These are phyloP conservation scores for Hyphantria cunea DNA, from an alignment of 1,140 invertebrate species.

Conservation along the genomic window DNA sequence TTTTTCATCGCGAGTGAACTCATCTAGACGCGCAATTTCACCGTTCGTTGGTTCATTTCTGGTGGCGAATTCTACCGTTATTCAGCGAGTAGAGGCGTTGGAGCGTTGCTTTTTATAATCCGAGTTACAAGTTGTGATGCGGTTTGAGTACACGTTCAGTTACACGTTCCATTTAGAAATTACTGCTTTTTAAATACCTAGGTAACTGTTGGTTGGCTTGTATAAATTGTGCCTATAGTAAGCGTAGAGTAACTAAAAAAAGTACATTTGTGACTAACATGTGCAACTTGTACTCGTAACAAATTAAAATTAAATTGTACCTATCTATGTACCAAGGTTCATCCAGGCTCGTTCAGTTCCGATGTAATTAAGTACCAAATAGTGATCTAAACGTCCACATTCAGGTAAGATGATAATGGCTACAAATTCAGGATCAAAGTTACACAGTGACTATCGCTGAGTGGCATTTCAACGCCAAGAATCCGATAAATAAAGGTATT, in stretches of 20 bases:
- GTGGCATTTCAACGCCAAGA: neutral
- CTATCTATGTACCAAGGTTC: too few relatives aligned
- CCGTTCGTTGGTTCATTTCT: slow-evolving; percentile 38
- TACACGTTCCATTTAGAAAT: too few relatives aligned
- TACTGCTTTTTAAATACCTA: too few relatives aligned
- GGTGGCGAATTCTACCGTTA: slow-evolving; percentile 27
- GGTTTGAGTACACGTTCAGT: slow-evolving; percentile 2
- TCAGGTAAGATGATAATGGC: neutral
- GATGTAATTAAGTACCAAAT: too few relatives aligned
- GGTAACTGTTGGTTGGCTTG: too few relatives aligned
- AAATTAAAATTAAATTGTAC: too few relatives aligned
- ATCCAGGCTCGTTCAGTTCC: too few relatives aligned
- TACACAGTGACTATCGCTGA: neutral
- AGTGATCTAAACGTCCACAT: neutral
- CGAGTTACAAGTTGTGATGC: slow-evolving; percentile 4
- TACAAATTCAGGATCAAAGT: neutral
- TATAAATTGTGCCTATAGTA: too few relatives aligned
- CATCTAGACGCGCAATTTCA: slow-evolving; percentile 54
- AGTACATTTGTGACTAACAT: too few relatives aligned
- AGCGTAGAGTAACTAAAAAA: too few relatives aligned
- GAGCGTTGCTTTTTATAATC: slow-evolving; percentile 7
- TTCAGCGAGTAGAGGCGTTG: slow-evolving; percentile 22
- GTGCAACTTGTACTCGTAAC: too few relatives aligned
- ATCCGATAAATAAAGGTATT: neutral
- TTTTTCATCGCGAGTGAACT: slow-evolving; percentile 38